Conservation (phyloP, 2,797 vertebrate genomes). For the Manis javanica region DNA sequence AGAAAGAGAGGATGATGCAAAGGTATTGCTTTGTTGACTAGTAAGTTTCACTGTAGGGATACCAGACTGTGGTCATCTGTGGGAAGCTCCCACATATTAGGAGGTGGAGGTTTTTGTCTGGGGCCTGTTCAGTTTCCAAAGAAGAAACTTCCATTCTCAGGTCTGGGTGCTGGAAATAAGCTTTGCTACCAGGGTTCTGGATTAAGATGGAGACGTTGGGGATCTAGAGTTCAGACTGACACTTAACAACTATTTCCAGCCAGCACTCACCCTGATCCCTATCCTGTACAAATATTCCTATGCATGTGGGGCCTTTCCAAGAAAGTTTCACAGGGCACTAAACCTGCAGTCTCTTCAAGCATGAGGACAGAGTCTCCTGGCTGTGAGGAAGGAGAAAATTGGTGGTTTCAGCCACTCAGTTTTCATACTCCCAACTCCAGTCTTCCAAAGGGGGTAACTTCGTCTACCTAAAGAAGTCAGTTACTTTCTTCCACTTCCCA, state of each 20-base stretch:
- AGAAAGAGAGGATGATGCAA: background rate
- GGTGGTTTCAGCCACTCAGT: background rate
- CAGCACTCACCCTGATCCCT: background rate
- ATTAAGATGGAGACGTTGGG: background rate
- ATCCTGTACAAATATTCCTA: background rate
- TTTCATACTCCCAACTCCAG: background rate
- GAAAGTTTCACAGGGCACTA: background rate
- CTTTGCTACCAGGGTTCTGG: background rate
- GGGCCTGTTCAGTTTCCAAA: background rate
- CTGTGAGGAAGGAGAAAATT: background rate
- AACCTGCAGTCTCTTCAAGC: background rate
- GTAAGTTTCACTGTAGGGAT: background rate
- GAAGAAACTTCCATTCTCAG: background rate
- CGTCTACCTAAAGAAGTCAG: background rate
- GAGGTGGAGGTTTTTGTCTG: background rate
- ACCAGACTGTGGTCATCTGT: background rate
- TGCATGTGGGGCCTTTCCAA: background rate
- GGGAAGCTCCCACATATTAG: background rate
- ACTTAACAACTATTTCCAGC: background rate
- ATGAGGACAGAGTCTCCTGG: background rate
- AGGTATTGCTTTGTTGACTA: background rate
- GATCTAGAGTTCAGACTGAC: background rate
- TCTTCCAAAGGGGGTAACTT: background rate
- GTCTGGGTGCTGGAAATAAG: too few relatives aligned
- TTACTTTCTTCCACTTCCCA: background rate